Conservation (phyloP, 2,113 vertebrate genomes). For the Montifringilla adamsi region DNA sequence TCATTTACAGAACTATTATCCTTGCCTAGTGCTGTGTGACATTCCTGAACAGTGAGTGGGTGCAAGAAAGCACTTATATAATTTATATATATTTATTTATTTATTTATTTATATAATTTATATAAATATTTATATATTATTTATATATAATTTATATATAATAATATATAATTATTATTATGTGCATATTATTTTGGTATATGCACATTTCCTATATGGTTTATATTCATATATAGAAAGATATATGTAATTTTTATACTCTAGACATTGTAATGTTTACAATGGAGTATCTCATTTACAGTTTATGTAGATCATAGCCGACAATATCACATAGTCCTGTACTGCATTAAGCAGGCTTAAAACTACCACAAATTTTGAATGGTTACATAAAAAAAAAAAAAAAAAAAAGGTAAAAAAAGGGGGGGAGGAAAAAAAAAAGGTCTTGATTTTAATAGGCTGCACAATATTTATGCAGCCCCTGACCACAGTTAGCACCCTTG, state of each 20-base stretch:
- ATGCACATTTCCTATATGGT: not conserved
- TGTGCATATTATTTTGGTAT: not conserved
- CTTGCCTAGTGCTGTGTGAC: not conserved
- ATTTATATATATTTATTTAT: not conserved
- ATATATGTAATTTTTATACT: not conserved
- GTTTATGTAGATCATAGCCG: not conserved
- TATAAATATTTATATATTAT: not conserved
- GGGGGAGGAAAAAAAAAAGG: fast-evolving
- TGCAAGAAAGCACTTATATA: not conserved
- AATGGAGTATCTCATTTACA: not conserved
- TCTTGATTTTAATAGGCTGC: not conserved
- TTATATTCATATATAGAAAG: not conserved
- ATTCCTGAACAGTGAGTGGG: not conserved
- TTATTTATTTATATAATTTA: not conserved
- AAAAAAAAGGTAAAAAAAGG: too few relatives aligned
- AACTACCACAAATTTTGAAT: not conserved
- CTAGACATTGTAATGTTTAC: not conserved
- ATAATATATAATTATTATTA: too few relatives aligned
- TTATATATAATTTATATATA: too few relatives aligned
- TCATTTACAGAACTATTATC: not conserved
- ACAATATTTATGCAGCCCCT: not conserved
- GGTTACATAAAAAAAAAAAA: not conserved
- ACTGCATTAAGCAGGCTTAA: not conserved
- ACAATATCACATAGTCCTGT: not conserved
- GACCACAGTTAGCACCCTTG: not conserved